These are phyloP conservation scores for Chlorops oryzae DNA, from an alignment of 1,140 invertebrate species.

Conservation along the genomic window DNA sequence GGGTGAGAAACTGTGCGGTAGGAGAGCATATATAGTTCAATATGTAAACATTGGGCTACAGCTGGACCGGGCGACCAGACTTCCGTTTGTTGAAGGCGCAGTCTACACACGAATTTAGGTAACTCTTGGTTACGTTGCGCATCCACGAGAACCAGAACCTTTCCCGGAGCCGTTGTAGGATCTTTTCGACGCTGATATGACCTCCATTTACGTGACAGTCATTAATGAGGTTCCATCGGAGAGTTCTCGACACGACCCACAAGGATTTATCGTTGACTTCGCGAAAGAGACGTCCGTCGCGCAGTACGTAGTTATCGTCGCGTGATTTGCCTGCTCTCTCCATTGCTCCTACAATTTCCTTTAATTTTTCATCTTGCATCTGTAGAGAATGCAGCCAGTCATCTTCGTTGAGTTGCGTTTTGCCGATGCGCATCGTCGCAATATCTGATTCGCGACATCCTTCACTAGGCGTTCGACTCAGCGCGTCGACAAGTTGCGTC, in stretches of 20 bases:
- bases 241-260: neutral
- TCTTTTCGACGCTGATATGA: neutral
- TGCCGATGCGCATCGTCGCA: neutral
- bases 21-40: no score
- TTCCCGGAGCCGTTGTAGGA: neutral
- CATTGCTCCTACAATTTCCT: neutral
- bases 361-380: neutral
- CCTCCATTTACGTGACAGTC: neutral
- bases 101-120: neutral
- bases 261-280: neutral
- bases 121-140: neutral
- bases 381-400: neutral
- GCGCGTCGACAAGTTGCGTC: conserved; percentile 12
- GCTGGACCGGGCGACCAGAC: no score
- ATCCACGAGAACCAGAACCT: conserved; percentile 3
- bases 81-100: conserved; percentile 12
- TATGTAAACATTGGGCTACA: no score
- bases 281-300: neutral
- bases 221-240: conserved; percentile 5
- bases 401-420: conserved; percentile 6
- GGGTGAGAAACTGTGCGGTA: no score
- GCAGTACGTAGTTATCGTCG: neutral
- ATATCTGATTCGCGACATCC: neutral
- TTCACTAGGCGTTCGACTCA: conserved; percentile 11
- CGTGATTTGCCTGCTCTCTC: neutral